Conservation (phyloP, 2,888 invertebrate species). For the Adineta ricciae region DNA sequence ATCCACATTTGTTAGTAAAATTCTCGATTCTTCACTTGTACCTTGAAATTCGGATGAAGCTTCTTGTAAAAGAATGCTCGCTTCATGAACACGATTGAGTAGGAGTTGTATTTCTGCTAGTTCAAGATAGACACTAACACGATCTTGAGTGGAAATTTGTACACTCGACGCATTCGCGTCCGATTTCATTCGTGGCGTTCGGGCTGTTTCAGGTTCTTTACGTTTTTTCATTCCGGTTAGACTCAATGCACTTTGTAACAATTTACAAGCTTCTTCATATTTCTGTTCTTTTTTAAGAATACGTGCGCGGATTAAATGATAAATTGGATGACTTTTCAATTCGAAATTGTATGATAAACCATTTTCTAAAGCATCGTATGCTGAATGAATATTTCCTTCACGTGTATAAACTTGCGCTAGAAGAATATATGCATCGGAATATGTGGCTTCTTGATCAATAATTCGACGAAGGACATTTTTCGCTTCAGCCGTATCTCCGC, state of each 20-base stretch:
- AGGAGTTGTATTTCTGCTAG: conserved; percentile 64
- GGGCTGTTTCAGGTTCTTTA: not conserved
- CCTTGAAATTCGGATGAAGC: conserved; percentile 55
- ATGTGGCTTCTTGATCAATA: conserved; percentile 66
- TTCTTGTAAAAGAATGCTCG: conserved; percentile 54
- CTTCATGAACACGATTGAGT: conserved; percentile 15
- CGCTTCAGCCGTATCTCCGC: conserved; percentile 65
- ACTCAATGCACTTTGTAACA: conserved; percentile 65
- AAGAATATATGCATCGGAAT: conserved; percentile 71
- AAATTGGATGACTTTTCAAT: conserved; percentile 76
- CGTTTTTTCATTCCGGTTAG: conserved; percentile 56
- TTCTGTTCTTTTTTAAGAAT: conserved; percentile 68
- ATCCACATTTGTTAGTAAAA: conserved; percentile 75
- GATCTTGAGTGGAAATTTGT: conserved; percentile 61
- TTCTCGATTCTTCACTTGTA: conserved; percentile 72
- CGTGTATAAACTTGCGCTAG: conserved; percentile 57
- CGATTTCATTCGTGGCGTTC: not conserved
- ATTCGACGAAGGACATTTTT: conserved; percentile 64
- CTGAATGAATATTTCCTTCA: conserved; percentile 59
- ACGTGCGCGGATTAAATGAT: conserved; percentile 73
- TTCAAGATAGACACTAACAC: conserved; percentile 75
- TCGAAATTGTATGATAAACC: conserved; percentile 78
- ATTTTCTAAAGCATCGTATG: conserved; percentile 73
- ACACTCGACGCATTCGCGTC: not conserved
- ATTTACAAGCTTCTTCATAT: conserved; percentile 63